phyloP scores from a whole-genome alignment of 2,888 invertebrate genomes.

The Euproctis similis region DNA sequence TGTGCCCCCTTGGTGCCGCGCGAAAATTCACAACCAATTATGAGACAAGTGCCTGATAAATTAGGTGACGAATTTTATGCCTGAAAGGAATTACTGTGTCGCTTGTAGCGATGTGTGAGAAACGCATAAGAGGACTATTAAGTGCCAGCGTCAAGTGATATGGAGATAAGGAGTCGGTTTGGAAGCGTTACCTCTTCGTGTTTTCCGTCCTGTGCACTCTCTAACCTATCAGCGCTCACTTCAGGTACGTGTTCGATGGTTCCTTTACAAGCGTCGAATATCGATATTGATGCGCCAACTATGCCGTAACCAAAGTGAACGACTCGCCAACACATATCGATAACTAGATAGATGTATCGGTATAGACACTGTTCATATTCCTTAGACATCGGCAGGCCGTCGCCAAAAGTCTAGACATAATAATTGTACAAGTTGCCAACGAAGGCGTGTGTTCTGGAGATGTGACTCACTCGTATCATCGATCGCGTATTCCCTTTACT shows the following conservation, averaged over 20 bases:
- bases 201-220: slow-evolving; percentile 60
- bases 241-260: slow-evolving; percentile 46
- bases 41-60: slow-evolving; percentile 72
- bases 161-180: slow-evolving; percentile 64
- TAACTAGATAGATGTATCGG: too few relatives aligned
- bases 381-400: slow-evolving; percentile 54
- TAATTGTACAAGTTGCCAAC: slow-evolving; percentile 64
- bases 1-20: slow-evolving; percentile 69
- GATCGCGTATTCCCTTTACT: slow-evolving; percentile 53
- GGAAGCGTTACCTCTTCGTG: slow-evolving; percentile 55
- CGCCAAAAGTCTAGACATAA: slow-evolving; percentile 70
- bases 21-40: slow-evolving; percentile 72
- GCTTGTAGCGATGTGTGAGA: slow-evolving; percentile 57
- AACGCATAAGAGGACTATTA: slow-evolving; percentile 58
- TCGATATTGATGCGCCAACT: slow-evolving; percentile 14
- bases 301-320: slow-evolving; percentile 20
- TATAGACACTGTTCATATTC: too few relatives aligned
- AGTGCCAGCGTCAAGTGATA: slow-evolving; percentile 62
- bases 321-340: too few relatives aligned
- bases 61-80: slow-evolving; percentile 64
- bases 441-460: slow-evolving; percentile 54
- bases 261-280: background rate
- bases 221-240: slow-evolving; percentile 49
- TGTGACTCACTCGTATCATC: slow-evolving; percentile 65
- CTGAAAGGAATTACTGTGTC: slow-evolving; percentile 60